These are phyloP conservation scores for Drosophila suboccidentalis DNA, from an alignment of 2,888 invertebrate species.

Conservation along the genomic window DNA sequence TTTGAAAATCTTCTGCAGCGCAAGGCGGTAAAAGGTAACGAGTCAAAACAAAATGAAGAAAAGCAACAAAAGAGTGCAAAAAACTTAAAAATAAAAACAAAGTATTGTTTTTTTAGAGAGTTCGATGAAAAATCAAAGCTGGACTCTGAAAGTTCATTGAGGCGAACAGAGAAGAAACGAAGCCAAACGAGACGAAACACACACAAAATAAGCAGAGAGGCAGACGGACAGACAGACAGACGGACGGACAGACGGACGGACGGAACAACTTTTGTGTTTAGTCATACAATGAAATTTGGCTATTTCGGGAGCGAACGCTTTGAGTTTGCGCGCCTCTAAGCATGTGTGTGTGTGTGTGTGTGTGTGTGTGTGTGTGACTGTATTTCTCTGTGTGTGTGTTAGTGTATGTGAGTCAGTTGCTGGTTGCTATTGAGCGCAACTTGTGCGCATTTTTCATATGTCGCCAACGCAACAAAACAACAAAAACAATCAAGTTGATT, in stretches of 20 bases:
- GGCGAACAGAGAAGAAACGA: conserved; percentile 35
- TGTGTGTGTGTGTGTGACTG: neutral
- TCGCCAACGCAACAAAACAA: conserved; percentile 55
- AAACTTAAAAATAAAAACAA: neutral
- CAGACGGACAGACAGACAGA: no score
- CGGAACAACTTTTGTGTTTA: conserved; percentile 51
- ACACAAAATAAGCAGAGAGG: conserved; percentile 18
- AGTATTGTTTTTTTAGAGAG: conserved; percentile 25
- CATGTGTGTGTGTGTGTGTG: conserved; percentile 22
- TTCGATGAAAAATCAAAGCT: conserved; percentile 50
- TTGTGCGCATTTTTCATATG: conserved; percentile 42
- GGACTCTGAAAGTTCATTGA: conserved; percentile 50
- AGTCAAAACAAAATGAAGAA: neutral
- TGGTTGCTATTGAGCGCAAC: conserved; percentile 49
- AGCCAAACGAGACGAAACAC: conserved; percentile 33
- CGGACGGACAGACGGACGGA: conserved; percentile 5
- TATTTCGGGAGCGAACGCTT: conserved; percentile 74
- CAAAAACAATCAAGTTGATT: conserved; percentile 1
- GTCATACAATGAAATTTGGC: conserved; percentile 69
- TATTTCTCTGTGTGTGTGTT: conserved; percentile 16
- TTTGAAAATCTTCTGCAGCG: conserved; percentile 36
- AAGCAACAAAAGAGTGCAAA: neutral
- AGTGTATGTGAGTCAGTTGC: conserved; percentile 52
- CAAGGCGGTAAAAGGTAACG: conserved; percentile 3
- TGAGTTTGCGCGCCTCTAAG: conserved; percentile 43